These are phyloP conservation scores for Puffinus mauretanicus DNA, from an alignment of 2,113 vertebrate species.

Conservation along the genomic window DNA sequence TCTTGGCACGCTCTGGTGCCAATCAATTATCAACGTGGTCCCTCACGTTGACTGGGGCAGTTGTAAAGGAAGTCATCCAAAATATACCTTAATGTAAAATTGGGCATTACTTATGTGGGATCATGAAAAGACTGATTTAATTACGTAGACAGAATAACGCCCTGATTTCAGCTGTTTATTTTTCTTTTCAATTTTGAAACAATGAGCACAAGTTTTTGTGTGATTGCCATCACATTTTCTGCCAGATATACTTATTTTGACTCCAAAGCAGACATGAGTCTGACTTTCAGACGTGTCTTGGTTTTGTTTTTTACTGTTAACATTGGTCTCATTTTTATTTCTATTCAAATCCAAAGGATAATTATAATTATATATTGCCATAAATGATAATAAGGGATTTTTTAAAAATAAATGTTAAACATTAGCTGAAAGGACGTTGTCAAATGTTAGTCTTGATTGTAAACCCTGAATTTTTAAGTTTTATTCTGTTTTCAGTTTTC, in stretches of 20 bases:
- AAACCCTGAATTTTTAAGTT: neutral
- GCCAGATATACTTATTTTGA: neutral
- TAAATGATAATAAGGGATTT: neutral
- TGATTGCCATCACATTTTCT: neutral
- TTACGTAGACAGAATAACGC: neutral
- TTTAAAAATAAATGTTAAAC: neutral
- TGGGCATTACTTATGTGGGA: neutral
- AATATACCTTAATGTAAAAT: neutral
- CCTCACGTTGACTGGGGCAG: neutral
- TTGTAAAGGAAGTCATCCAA: neutral
- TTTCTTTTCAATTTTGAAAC: neutral
- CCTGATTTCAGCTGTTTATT: neutral
- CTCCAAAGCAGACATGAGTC: neutral
- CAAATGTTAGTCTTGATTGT: neutral
- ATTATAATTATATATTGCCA: neutral
- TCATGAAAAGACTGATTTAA: neutral
- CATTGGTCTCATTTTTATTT: neutral
- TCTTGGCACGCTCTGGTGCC: rapidly evolving
- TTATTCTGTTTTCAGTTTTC: neutral
- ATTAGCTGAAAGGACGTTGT: neutral
- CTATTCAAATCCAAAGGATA: neutral
- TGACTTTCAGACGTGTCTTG: neutral
- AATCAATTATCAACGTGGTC: neutral
- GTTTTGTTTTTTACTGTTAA: neutral
- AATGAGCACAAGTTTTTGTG: neutral